Conservation (phyloP, 2,113 vertebrate species). For the Herpailurus yagouaroundi region DNA sequence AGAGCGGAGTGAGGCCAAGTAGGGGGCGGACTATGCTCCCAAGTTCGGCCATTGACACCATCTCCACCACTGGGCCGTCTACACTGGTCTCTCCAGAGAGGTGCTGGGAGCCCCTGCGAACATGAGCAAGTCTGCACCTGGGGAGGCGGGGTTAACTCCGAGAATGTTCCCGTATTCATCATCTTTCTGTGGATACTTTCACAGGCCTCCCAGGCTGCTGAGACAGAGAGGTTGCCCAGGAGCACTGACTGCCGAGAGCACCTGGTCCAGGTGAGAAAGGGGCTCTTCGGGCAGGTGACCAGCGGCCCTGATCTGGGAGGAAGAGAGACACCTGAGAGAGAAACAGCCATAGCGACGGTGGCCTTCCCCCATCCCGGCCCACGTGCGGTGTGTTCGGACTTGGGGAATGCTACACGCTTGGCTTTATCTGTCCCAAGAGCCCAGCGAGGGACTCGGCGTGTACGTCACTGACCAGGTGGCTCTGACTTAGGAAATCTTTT, state of each 20-base stretch:
- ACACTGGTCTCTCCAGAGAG: not conserved
- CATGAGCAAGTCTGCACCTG: rapidly evolving
- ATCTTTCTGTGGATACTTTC: not conserved
- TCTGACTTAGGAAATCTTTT: not conserved
- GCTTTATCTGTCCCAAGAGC: not conserved
- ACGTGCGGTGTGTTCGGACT: no score
- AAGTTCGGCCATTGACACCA: rapidly evolving
- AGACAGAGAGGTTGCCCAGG: not conserved
- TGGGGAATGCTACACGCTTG: rapidly evolving
- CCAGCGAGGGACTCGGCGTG: not conserved
- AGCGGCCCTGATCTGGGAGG: not conserved
- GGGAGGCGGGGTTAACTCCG: rapidly evolving
- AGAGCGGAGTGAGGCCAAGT: rapidly evolving
- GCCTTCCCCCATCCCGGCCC: not conserved
- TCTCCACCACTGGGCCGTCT: not conserved
- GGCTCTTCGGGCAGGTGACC: not conserved
- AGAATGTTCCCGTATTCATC: not conserved
- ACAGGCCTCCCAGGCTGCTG: not conserved
- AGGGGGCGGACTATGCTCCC: rapidly evolving
- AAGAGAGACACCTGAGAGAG: not conserved
- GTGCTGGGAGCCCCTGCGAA: rapidly evolving
- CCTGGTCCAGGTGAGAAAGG: not conserved
- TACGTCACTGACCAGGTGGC: not conserved
- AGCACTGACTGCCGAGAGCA: not conserved
- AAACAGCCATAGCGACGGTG: not conserved